Evolutionary conservation across 2,113 vertebrate genomes (phyloP), one percentile per base, ranked within the genome.

Genomic region (Bujurquina vittata): DNA sequence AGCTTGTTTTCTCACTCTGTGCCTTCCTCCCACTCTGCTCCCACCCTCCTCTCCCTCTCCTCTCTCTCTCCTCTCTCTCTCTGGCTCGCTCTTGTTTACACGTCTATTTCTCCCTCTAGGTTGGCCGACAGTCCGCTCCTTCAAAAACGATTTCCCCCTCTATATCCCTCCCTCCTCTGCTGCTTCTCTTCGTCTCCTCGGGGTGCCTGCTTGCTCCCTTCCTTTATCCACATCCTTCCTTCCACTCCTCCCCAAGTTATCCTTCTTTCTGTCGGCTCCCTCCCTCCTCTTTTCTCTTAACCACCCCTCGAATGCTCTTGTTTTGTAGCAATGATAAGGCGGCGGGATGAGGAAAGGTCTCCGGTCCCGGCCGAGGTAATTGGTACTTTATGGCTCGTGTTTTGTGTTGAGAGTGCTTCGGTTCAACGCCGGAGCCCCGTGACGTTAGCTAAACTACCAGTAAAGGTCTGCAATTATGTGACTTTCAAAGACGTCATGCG

Each of bases 1-100:
- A 87, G 92, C 87, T 94, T 92, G 87, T 93, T 95, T 93, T 93
- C 89, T 94, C 88, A 63, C 90, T 92, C 81, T 33, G 49, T 75
- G 85, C 75, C 85, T 84, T 88, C 90, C 87, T 92, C 92, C 86
- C 88, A 88, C 88, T 92, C 91, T 35, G 58, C 80, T 46, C 80
- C 86, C 85, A 87, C 84, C 88, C 58, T 73, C 78, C 87, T 88
- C 88, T 81, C 75, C 87, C 86, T 88, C 83, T 43, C n/a, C 73
- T 56, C 20, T 65, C 75, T 79, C 60, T 60, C 52, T 56, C 69
- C 77, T 75, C 74, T 54, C 52, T 54, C 67, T 72, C 72, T 76
- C 31, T 31, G 7, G 29, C 85, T 87, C 87, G 58, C 85, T 84
- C 77, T 76, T 77, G 77, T 94, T 94, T 92, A 91, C 90, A 93